A percentile compares a stretch with the other conserved stretches of the same genome.
Evolutionary conservation across 2,888 invertebrate genomes (phyloP).

Genomic region (Atherix ibis): DNA sequence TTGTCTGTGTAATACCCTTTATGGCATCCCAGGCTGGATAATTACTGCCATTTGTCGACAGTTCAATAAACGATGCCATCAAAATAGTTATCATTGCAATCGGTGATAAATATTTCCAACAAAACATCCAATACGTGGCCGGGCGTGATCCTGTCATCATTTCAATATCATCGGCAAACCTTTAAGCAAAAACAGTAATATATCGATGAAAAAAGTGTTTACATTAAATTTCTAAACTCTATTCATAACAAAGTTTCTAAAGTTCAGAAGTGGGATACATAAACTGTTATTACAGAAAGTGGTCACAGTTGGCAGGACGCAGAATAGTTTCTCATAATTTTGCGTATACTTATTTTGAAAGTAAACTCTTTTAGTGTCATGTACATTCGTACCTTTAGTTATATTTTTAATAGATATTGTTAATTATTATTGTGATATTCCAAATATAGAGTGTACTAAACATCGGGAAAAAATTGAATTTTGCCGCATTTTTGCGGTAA

Average conservation of each 20-base stretch:
- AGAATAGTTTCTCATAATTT: not conserved
- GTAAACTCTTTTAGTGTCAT: not conserved
- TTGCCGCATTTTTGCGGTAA: too few relatives aligned
- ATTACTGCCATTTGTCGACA: slow-evolving; percentile 62
- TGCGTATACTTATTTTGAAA: not conserved
- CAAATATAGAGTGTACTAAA: too few relatives aligned
- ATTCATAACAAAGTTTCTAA: too few relatives aligned
- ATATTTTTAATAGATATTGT: too few relatives aligned
- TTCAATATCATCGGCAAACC: slow-evolving; percentile 87
- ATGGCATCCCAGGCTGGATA: slow-evolving; percentile 71
- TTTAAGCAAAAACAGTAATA: slow-evolving; percentile 25
- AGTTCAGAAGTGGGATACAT: too few relatives aligned
- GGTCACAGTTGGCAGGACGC: too few relatives aligned
- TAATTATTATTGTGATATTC: too few relatives aligned
- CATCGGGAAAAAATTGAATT: too few relatives aligned
- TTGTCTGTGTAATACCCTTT: slow-evolving; percentile 54
- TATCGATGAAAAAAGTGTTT: not conserved
- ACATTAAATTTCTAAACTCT: not conserved
- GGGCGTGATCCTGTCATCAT: slow-evolving; percentile 86
- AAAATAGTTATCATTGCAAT: slow-evolving; percentile 76
- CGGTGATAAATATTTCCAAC: slow-evolving; percentile 90
- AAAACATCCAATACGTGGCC: slow-evolving; percentile 79
- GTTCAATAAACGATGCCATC: slow-evolving; percentile 65
- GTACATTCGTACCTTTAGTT: too few relatives aligned
- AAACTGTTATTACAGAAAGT: too few relatives aligned